These are phyloP conservation scores for Zaprionus gabonicus DNA, from an alignment of 1,140 invertebrate species.

Conservation along the genomic window DNA sequence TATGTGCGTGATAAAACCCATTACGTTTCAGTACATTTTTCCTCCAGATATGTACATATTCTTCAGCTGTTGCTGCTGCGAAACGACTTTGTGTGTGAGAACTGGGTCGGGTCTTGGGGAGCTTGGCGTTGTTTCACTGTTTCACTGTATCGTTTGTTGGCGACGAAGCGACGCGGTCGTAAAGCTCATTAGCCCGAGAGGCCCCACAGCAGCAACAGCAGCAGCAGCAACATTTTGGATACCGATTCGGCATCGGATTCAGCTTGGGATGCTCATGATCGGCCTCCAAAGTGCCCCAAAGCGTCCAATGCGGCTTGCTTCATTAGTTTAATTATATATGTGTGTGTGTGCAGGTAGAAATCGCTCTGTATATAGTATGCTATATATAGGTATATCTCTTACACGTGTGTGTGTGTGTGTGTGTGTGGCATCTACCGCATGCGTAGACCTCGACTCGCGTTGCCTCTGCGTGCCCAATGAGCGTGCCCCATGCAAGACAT, in stretches of 20 bases:
- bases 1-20: constrained; percentile 80
- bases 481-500: neutral
- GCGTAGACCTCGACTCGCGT: neutral
- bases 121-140: constrained; percentile 32
- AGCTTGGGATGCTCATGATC: constrained; percentile 16
- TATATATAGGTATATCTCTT: neutral
- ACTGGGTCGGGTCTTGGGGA: constrained; percentile 60
- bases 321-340: constrained; percentile 78
- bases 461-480: constrained; percentile 11
- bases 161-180: constrained; percentile 53
- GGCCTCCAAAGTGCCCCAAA: constrained; percentile 29
- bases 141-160: constrained; percentile 49
- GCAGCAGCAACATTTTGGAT: constrained; percentile 8
- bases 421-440: neutral
- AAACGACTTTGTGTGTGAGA: constrained; percentile 79
- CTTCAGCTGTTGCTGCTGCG: constrained; percentile 40
- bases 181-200: constrained; percentile 76
- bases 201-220: neutral
- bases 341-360: constrained; percentile 26
- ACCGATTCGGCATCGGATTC: constrained; percentile 37
- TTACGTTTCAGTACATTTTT: constrained; percentile 69
- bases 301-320: constrained; percentile 53
- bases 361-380: constrained; percentile 1
- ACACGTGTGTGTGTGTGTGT: neutral
- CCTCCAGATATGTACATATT: constrained; percentile 50